These are phyloP conservation scores for Channa argus DNA, from an alignment of 2,113 vertebrate species.

Conservation along the genomic window DNA sequence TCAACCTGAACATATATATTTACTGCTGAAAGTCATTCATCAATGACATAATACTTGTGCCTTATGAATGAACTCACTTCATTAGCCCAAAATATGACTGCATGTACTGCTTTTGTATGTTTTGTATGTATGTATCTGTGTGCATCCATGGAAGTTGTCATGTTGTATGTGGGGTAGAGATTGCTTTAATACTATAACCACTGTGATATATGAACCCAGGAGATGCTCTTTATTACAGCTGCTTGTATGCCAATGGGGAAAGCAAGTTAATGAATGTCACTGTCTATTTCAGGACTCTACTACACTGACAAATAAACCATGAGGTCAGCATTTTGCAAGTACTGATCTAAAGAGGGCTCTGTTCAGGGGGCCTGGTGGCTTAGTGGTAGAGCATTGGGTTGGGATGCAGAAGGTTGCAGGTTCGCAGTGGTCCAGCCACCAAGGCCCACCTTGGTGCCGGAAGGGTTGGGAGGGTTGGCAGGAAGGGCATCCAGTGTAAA, in stretches of 20 bases:
- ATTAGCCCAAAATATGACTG: neutral
- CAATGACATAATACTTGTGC: slow-evolving; percentile 10
- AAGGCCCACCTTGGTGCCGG: no score
- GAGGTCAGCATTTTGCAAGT: slow-evolving; percentile 35
- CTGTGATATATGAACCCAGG: neutral
- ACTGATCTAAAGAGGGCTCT: slow-evolving; percentile 40
- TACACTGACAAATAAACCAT: slow-evolving; percentile 37
- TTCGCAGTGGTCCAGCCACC: no score
- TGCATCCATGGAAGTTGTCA: no score
- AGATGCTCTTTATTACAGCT: slow-evolving; percentile 15
- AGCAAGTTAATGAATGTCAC: slow-evolving; percentile 41
- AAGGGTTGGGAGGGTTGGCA: no score
- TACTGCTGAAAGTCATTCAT: slow-evolving; percentile 38
- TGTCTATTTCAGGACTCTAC: slow-evolving; percentile 36
- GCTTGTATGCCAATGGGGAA: neutral
- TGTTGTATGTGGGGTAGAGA: neutral
- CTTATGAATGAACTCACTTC: neutral
- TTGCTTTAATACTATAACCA: neutral
- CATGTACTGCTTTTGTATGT: neutral
- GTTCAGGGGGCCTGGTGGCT: neutral
- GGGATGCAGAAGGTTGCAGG: no score
- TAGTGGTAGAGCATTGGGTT: no score
- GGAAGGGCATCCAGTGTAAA: no score
- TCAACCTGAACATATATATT: slow-evolving; percentile 23
- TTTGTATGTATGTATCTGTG: no score